Evolutionary conservation across 2,113 vertebrate species (phyloP).

Genomic region (Bubo scandiacus): DNA sequence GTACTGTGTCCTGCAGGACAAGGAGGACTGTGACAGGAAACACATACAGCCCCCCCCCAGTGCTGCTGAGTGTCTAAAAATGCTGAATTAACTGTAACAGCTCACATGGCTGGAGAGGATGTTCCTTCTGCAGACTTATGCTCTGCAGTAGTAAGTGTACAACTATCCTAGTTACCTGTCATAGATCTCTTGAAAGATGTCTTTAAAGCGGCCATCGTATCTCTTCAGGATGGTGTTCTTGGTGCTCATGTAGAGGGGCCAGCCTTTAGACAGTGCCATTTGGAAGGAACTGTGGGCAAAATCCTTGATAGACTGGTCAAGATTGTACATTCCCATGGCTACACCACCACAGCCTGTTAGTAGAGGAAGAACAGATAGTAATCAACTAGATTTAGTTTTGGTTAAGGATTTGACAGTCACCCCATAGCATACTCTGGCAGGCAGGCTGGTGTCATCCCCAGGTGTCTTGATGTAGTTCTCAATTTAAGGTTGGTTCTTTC

Average conservation of each 20-base stretch:
- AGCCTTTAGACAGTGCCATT: slow-evolving; percentile 88
- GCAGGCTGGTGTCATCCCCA: neutral
- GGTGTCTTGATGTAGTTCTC: neutral
- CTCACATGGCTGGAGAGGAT: neutral
- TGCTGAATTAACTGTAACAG: neutral
- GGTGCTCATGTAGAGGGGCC: slow-evolving; percentile 97
- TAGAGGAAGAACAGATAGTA: neutral
- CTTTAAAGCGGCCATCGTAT: slow-evolving; percentile 96
- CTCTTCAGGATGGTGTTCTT: slow-evolving; percentile 99
- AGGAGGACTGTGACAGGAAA: neutral
- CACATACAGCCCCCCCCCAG: fast-evolving
- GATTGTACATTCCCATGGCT: slow-evolving; percentile 97
- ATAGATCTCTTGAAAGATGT: slow-evolving; percentile 98
- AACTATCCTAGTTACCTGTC: slow-evolving; percentile 82
- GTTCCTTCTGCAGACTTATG: neutral
- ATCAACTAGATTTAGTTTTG: neutral
- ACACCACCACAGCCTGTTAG: slow-evolving; percentile 87
- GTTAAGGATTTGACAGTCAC: neutral
- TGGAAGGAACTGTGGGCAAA: slow-evolving; percentile 99
- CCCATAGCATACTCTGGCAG: neutral
- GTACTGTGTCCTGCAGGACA: neutral
- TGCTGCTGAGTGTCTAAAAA: neutral
- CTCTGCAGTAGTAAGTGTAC: neutral
- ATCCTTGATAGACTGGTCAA: slow-evolving; percentile 91
- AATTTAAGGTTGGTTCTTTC: neutral